These are phyloP conservation scores for Cantharis lateralis DNA, from an alignment of 2,888 invertebrate genomes.

Conservation along the genomic window DNA sequence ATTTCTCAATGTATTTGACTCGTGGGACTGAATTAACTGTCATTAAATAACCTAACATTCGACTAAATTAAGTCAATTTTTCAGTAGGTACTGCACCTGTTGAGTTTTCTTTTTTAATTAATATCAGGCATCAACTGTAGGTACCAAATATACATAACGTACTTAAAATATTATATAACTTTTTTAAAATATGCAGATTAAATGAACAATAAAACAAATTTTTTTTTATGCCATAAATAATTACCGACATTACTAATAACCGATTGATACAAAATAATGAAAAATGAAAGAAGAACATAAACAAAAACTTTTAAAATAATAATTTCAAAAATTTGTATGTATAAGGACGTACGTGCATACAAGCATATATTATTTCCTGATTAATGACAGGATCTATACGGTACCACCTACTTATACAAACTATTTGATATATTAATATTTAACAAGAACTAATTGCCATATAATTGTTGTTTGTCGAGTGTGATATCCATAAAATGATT, in stretches of 20 bases:
- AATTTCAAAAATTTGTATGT: not conserved
- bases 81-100: not conserved
- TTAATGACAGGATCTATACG: constrained; percentile 12
- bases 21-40: not conserved
- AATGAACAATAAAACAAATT: too few relatives aligned
- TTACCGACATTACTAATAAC: not conserved
- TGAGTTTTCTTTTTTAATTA: not conserved
- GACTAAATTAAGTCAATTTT: not conserved
- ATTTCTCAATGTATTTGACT: not conserved
- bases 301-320: not conserved
- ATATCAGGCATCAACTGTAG: not conserved
- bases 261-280: not conserved
- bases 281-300: not conserved
- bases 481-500: constrained; percentile 25
- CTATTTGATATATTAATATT: constrained; percentile 38
- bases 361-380: constrained; percentile 16
- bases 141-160: too few relatives aligned
- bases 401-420: not conserved
- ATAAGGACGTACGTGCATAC: not conserved
- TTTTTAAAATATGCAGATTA: too few relatives aligned
- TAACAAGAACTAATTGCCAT: constrained; percentile 39
- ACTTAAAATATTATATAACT: too few relatives aligned
- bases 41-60: not conserved
- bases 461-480: constrained; percentile 36
- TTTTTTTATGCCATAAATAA: not conserved